Evolutionary conservation across 2,113 vertebrate species (phyloP), one percentile per base, ranked within the genome.

Genomic region (Myodes glareolus): DNA sequence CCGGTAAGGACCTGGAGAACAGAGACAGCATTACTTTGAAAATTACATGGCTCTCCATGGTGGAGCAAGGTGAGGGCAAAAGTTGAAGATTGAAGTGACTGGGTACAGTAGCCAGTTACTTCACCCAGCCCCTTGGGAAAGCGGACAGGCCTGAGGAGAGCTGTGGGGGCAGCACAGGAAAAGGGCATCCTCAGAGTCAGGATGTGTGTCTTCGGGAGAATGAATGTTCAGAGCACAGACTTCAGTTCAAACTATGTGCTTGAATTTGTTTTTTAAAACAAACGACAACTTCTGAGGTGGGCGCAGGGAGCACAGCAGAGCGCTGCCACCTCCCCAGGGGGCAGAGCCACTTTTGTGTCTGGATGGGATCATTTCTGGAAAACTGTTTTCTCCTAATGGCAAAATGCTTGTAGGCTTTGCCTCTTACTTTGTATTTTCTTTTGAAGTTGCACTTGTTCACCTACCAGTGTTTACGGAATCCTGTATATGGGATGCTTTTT

Each of bases 401-500:
- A 94, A 95, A 63, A 91, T 91, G 73, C 91, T 72, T 78, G 0
- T 75, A 76, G 85, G 68, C 93, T 90, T 97, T 92, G 31, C 97
- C 95, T 97, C 75, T 88, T 67, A 91, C 7, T 95, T 92, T 94
- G 11, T 96, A 63, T 95, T 87, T 92, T 63, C 93, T 86, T 91
- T 75, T 91, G 91, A 96, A 97, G 95, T 97, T 98, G 77, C 92
- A 98, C 97, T 97, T 97, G 95, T 96, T 97, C 73, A 96, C 91
- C 91, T 76, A 94, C 97, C 98, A 98, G 98, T 98, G 97, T 98
- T 97, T 98, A 96, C 61, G 23, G 96, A 91, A 91, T 95, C 92
- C 97, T 98, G 3, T 70, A 94, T 92, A 23, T 97, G 94, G 98
- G 97, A 90, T 97, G 90, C 82, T 96, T 97, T 97, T 98, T 97